Percentiles rank a stretch among this genome's conserved stretches.
Conservation (phyloP, 2,113 vertebrate genomes). For the Solea solea region DNA sequence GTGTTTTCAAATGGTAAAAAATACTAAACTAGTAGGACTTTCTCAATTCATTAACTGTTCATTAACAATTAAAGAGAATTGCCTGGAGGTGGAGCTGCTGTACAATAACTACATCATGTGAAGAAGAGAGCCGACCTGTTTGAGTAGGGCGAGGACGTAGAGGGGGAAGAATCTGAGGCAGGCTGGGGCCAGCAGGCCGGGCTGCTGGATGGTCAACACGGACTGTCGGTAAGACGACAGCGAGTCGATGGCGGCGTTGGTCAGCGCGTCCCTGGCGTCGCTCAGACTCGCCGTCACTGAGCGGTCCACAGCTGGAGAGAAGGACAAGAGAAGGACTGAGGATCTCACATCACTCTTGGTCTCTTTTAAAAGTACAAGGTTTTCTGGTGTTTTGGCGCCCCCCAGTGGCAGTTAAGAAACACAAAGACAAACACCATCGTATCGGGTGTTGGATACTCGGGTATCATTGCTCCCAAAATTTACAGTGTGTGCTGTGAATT, state of each 20-base stretch:
- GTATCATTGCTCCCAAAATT: not conserved
- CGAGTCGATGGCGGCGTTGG: slow-evolving; percentile 93
- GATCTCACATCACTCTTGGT: not conserved
- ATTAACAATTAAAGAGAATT: not conserved
- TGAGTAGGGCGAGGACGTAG: slow-evolving; percentile 90
- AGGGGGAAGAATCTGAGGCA: slow-evolving; percentile 92
- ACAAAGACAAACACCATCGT: not conserved
- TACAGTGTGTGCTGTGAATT: too few species aligned
- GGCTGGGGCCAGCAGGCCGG: slow-evolving; percentile 88
- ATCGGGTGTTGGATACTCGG: not conserved
- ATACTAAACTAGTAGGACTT: not conserved
- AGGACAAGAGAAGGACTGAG: not conserved
- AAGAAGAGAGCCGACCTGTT: slow-evolving; percentile 83
- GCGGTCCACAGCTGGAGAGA: slow-evolving; percentile 89
- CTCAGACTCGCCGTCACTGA: slow-evolving; percentile 89
- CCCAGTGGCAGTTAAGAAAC: not conserved
- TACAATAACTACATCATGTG: not conserved
- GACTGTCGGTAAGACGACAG: slow-evolving; percentile 87
- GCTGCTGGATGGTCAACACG: slow-evolving; percentile 89
- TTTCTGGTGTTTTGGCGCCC: not conserved
- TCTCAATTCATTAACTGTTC: too few species aligned
- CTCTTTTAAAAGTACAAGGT: not conserved
- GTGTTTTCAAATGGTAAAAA: too few species aligned
- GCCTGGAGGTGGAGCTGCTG: too few species aligned
- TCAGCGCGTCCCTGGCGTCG: slow-evolving; percentile 93